Base-by-base conservation (phyloP, 2,113 vertebrate species). In the Actinemys pallida region DNA sequence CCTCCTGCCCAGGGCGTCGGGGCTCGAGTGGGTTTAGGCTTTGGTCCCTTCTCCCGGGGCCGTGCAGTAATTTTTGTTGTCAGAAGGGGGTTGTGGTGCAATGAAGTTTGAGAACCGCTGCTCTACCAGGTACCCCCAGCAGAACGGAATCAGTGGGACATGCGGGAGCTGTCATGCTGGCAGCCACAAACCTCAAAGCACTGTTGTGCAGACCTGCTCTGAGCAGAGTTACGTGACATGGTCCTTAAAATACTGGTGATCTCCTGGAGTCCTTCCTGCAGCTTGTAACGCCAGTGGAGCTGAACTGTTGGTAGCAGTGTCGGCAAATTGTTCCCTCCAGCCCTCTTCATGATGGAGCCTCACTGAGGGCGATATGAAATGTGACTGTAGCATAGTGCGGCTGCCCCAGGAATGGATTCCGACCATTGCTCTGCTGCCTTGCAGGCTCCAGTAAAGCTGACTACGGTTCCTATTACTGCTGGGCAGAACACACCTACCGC, bases 191-290 rank as follows among this genome's bases (percentile, higher is more conserved):
- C 89, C 17, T 81, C 83, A 86, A 45, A 89, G 83, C 65, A 2
- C 90, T 75, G 5, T 88, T 97, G 94, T 95, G 86, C 54, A 39
- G 86, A 91, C 92, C 89, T 95, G 95, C 95, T 87, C n/a, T 93
- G 57, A 94, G 90, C 95, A 79, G 88, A 92, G 83, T 50, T 85
- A 79, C 45, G 24, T 92, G 50, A 16, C 6, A 59, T 57, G 81
- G 83, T 88, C 53, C 78, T 87, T 56, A 25, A 29, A 95, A 79
- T 56, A 19, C 35, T 1, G 0, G 56, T 65, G 72, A 27, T 72
- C 89, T 89, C 89, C 87, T 95, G 49, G 39, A 88, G 50, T 82
- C 2, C 69, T n/a, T 81, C 75, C 54, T 81, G 31, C 78, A 8
- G 1, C 24, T 10, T 84, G 1, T 65, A 92, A 62, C 45, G 47